Evolutionary conservation across 2,113 vertebrate genomes (phyloP).

Genomic region (Perca flavescens): DNA sequence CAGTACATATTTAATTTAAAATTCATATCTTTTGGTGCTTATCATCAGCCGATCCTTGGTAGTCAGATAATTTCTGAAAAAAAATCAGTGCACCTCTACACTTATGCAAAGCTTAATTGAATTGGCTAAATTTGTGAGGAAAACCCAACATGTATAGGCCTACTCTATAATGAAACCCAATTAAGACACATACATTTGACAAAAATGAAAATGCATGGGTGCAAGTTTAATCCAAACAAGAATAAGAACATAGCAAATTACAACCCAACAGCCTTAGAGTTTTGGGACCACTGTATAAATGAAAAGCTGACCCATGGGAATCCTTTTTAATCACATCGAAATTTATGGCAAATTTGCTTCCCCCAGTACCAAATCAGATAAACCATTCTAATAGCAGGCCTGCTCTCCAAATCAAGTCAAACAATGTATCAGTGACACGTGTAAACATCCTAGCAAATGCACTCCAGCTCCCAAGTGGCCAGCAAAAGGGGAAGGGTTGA

Average conservation of each 20-base stretch:
- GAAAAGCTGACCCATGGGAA: slow-evolving; percentile 47
- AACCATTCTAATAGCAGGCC: slow-evolving; percentile 60
- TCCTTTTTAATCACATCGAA: slow-evolving; percentile 65
- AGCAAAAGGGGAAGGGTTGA: slow-evolving; percentile 17
- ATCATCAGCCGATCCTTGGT: neutral
- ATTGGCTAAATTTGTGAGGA: neutral
- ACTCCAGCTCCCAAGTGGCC: slow-evolving; percentile 53
- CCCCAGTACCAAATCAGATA: slow-evolving; percentile 57
- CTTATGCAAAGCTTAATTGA: neutral
- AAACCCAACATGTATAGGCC: neutral
- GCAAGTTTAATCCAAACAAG: neutral
- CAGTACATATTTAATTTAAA: neutral
- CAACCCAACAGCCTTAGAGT: neutral
- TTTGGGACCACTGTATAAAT: slow-evolving; percentile 41
- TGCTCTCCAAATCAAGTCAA: slow-evolving; percentile 54
- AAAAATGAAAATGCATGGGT: neutral
- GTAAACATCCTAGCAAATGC: slow-evolving; percentile 59
- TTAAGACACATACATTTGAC: neutral
- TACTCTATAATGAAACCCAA: neutral
- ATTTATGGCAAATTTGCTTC: slow-evolving; percentile 54
- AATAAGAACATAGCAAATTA: slow-evolving; percentile 18
- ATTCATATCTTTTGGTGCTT: neutral
- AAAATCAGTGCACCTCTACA: neutral
- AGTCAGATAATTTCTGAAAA: neutral
- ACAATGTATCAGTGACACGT: slow-evolving; percentile 64